Base-by-base conservation (phyloP, 2,113 vertebrate species). In the Noctilio leporinus region DNA sequence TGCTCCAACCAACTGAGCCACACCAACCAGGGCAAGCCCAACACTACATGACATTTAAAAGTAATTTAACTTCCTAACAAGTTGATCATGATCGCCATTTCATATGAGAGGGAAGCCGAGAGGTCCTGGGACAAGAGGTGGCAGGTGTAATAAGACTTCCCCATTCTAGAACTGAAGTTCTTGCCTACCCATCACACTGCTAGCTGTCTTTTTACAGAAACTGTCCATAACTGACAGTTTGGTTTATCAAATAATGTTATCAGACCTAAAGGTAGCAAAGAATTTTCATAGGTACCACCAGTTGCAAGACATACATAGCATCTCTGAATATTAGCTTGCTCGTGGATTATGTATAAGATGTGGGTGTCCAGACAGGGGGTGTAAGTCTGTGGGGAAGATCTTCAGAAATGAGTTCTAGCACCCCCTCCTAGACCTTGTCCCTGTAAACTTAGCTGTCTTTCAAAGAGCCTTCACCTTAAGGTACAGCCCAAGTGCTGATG, bases 161-260 rank as follows among this genome's bases (percentile, higher is more conserved):
- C 5, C 4, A 5, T 16, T 24, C 26, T 9, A 17, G 19, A 24
- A 5, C 0, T 3, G 7, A 8, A 49, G 8, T 14, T 28, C 1
- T 33, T 43, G 47, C 40, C 1, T 10, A 11, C 7, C 8, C 2
- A 20, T 19, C 12, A 64, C 38, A 16, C 10, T 62, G 8, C 14
- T 2, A 33, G 10, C 3, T 53, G 3, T 75, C 45, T 47, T 20
- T 17, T 28, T 38, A 84, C 3, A 64, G 35, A 49, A 59, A 6
- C 7, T 24, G 15, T 35, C 16, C 20, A 11, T 70, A 76, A 65
- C 19, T 10, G 7, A 3, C 10, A 9, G 9, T 77, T 9, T n/a
- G 2, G 26, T 22, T 75, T 91, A 87, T 35, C 43, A 33, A 8
- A n/a, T 70, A 45, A 69, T 9, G 55, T 38, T 57, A 17, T 43